phyloP scores from a whole-genome alignment of 1,140 invertebrate species.

The Drosophila burlai region DNA sequence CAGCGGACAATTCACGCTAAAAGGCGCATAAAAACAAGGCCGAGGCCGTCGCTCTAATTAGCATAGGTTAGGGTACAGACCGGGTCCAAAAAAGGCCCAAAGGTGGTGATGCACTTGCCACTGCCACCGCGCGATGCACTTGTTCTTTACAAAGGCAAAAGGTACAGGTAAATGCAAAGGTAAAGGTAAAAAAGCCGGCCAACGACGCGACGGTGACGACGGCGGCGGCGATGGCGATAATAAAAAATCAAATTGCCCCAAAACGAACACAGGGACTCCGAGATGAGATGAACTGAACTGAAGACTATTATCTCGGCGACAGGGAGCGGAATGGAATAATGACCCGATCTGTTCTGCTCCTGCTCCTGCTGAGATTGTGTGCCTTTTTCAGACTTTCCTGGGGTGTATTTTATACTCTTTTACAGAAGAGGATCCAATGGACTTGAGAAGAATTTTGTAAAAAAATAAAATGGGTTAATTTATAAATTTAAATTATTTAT shows the following conservation, averaged over 20 bases:
- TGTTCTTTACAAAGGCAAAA: constrained; percentile 31
- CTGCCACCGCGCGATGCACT: constrained; percentile 51
- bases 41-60: constrained; percentile 81
- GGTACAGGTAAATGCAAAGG: constrained; percentile 24
- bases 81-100: constrained; percentile 31
- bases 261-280: constrained; percentile 18
- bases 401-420: constrained; percentile 8
- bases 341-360: constrained; percentile 31
- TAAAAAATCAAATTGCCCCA: constrained; percentile 65
- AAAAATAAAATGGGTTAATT: background rate
- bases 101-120: constrained; percentile 55
- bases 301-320: constrained; percentile 53
- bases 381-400: constrained; percentile 22
- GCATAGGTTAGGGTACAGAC: constrained; percentile 59
- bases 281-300: constrained; percentile 41
- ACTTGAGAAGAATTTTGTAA: background rate
- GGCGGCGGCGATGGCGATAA: constrained; percentile 36
- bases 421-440: no score
- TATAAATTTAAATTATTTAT: background rate
- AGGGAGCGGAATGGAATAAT: constrained; percentile 17
- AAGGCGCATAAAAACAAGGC: constrained; percentile 79
- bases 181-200: constrained; percentile 6
- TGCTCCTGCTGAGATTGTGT: constrained; percentile 30
- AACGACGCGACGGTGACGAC: constrained; percentile 25
- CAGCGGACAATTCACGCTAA: constrained; percentile 70